Evolutionary conservation across 2,888 invertebrate genomes (phyloP), one percentile per base, ranked within the genome.

Genomic region (Trachelus iudaicus): DNA sequence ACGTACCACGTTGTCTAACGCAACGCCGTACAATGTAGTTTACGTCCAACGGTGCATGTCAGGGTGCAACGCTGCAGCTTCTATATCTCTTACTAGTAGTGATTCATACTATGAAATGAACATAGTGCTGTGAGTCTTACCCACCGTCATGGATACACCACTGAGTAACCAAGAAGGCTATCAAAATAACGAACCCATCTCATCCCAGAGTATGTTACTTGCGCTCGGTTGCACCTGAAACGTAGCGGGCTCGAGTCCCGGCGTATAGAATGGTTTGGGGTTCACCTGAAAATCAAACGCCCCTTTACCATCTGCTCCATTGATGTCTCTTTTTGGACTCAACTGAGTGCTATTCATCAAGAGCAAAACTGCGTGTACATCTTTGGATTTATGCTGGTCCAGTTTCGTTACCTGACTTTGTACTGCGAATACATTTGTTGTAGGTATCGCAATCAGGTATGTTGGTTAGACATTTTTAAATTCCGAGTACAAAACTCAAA

Each of bases 111-210:
- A 71, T 31, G 13, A 71, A 71, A 34, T 71, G 33, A 71, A 71
- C 56, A 34, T 31, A 34, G 71, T 34, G n/a, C 71, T 31, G 31
- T 34, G 71, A 31, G 71, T 31, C 33, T 31, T 71, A 11, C 13
- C 13, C 31, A 71, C 71, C 71, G 71, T 13, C 30, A 34, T 34
- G 71, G 31, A 34, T 71, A 71, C 75, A 71, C 71, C 31, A 34
- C 71, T 34, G 79, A 77, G 76, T 71, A 56, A 73, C 73, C 76
- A 81, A 82, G 86, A 79, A 84, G 82, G 85, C 88, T 89, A 90
- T 90, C 90, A 87, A 89, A 89, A 89, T 90, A 89, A 90, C 86
- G 89, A 90, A 87, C 84, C 86, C 83, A 85, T 85, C 87, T 86
- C 86, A 86, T 88, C 87, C 86, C 82, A 82, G 82, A 85, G 87